Percentiles rank a stretch among this genome's conserved stretches.
phyloP scores from a whole-genome alignment of 1,140 invertebrate species.

The Drosophila pseudoananassae region DNA sequence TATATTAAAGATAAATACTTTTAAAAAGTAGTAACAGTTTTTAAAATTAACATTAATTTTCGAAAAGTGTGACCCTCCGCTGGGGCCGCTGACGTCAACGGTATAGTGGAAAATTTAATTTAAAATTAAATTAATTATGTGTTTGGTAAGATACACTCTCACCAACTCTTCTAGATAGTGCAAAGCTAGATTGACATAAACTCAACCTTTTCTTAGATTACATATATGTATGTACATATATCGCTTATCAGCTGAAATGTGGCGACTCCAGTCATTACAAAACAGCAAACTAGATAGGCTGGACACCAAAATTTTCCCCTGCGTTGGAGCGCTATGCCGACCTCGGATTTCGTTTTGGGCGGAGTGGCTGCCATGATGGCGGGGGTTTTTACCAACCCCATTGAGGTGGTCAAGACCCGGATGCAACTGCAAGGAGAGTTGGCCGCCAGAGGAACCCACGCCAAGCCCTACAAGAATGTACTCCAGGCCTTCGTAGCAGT shows the following conservation, averaged over 20 bases:
- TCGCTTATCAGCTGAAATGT: background rate
- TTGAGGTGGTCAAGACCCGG: constrained; percentile 95
- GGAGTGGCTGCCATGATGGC: constrained; percentile 85
- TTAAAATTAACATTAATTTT: too few relatives aligned
- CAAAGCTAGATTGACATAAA: too few relatives aligned
- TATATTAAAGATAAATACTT: too few relatives aligned
- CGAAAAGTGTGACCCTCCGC: too few relatives aligned
- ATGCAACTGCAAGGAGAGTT: constrained; percentile 96
- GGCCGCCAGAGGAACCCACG: constrained; percentile 86
- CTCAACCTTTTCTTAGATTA: too few relatives aligned
- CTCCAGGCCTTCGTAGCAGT: constrained; percentile 88
- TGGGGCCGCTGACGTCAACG: too few relatives aligned
- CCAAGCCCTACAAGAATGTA: constrained; percentile 87
- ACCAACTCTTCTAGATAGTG: background rate
- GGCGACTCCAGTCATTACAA: background rate
- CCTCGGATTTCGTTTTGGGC: constrained; percentile 83
- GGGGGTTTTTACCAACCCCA: constrained; percentile 87
- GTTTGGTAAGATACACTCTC: background rate
- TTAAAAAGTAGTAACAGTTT: too few relatives aligned
- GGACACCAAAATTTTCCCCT: background rate
- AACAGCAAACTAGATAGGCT: background rate
- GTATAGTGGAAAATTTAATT: too few relatives aligned
- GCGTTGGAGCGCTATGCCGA: constrained; percentile 34
- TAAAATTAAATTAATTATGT: background rate
- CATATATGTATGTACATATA: too few relatives aligned